These are phyloP conservation scores for Empis stercorea DNA, from an alignment of 2,888 invertebrate genomes.

Conservation along the genomic window DNA sequence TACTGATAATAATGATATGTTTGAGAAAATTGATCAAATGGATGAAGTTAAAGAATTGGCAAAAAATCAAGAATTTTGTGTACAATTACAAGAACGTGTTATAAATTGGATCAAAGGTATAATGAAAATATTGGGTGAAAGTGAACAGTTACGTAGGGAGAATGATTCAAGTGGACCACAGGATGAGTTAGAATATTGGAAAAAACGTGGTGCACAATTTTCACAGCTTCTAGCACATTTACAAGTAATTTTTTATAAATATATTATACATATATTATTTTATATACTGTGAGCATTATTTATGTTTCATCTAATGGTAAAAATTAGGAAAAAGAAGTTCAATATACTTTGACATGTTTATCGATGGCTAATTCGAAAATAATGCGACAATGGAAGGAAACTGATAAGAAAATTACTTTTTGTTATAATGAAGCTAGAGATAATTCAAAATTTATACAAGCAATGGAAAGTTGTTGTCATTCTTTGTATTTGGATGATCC, in stretches of 20 bases:
- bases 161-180: slow-evolving; percentile 87
- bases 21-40: slow-evolving; percentile 45
- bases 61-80: slow-evolving; percentile 50
- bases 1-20: slow-evolving; percentile 53
- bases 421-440: slow-evolving; percentile 94
- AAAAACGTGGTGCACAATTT: slow-evolving; percentile 85
- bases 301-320: neutral
- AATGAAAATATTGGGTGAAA: slow-evolving; percentile 75
- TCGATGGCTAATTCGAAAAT: slow-evolving; percentile 64
- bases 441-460: slow-evolving; percentile 88
- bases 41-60: slow-evolving; percentile 59
- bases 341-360: slow-evolving; percentile 61
- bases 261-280: no score
- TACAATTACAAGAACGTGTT: slow-evolving; percentile 58
- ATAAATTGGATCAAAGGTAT: slow-evolving; percentile 68
- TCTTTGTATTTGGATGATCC: slow-evolving; percentile 87
- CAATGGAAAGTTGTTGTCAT: slow-evolving; percentile 89
- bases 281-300: no score
- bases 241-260: slow-evolving; percentile 36
- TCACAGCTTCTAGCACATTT: slow-evolving; percentile 70
- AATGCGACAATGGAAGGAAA: slow-evolving; percentile 69
- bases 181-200: slow-evolving; percentile 94
- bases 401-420: slow-evolving; percentile 82
- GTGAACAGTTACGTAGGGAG: slow-evolving; percentile 81
- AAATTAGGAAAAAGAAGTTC: slow-evolving; percentile 54